Base-by-base conservation (phyloP, 2,113 vertebrate species). In the Noctilio leporinus region DNA sequence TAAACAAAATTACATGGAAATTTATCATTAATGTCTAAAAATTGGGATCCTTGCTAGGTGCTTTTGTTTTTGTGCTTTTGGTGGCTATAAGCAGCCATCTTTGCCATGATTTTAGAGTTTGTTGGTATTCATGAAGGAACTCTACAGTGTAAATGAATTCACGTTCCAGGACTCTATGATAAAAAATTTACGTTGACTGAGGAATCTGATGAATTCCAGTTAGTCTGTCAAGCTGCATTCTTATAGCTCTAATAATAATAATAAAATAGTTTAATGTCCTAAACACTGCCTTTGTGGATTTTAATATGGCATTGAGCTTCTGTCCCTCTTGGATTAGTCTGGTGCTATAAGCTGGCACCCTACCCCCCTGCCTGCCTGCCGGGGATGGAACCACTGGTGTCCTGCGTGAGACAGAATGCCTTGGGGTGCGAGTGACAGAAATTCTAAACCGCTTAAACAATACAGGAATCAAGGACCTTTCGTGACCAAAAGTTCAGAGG, bases 141-240 rank as follows among this genome's bases (percentile, higher is more conserved):
- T 96, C 96, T 91, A 94, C 64, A 86, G 95, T 94, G 87, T 93
- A 84, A 94, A 86, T 81, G 83, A 94, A 89, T 96, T 90, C 86
- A 62, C 5, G 0, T 93, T 80, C 96, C 15, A 3, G 67, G 93
- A 85, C 92, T 96, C 93, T 77, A 83, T 96, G 95, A 96, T 95
- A 95, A 93, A 85, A 83, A 78, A 93, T 96, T 95, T 96, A 94
- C 95, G 93, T 80, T 69, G 69, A 72, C 97, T 69, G 82, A 94
- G 84, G 96, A 97, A 96, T 95, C 93, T 96, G 96, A 89, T 93
- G 82, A 95, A 94, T 96, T 91, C 91, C 70, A 96, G 91, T n/a
- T 45, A 82, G 88, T 86, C 83, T 89, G 82, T 86, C 80, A 87
- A 87, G 85, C 80, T 64, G 86, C 10, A 30, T 89, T 85, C 45